These are phyloP conservation scores for Salarias fasciatus DNA, from an alignment of 2,797 vertebrate species.

Conservation along the genomic window DNA sequence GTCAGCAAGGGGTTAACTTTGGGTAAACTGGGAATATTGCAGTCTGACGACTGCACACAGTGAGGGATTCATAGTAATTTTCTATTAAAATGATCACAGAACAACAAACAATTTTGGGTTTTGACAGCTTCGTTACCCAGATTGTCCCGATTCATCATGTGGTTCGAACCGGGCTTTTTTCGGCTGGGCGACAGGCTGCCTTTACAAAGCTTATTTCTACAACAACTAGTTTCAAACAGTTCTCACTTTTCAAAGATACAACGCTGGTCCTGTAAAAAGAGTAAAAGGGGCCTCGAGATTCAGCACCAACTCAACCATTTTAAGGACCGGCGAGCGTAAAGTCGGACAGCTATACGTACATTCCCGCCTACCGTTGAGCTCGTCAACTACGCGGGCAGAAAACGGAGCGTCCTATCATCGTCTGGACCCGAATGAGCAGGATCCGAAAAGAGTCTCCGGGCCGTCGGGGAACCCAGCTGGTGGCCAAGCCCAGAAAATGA, in stretches of 20 bases:
- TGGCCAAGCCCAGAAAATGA: conserved; percentile 38
- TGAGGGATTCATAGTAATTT: conserved; percentile 73
- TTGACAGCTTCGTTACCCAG: conserved; percentile 64
- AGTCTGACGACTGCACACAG: conserved; percentile 75
- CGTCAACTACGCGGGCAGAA: conserved; percentile 32
- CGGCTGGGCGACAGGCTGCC: conserved; percentile 65
- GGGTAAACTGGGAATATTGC: conserved; percentile 64
- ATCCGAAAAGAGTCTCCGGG: conserved; percentile 41
- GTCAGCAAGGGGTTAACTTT: conserved; percentile 75
- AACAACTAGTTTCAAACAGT: conserved; percentile 69
- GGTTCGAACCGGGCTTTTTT: conserved; percentile 42
- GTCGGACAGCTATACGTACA: conserved; percentile 53
- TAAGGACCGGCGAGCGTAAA: conserved; percentile 39
- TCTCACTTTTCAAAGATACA: conserved; percentile 73
- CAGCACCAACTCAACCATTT: conserved; percentile 64
- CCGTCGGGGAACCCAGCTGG: conserved; percentile 41
- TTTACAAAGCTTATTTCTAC: conserved; percentile 77
- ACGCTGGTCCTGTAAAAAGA: conserved; percentile 72
- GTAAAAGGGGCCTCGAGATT: conserved; percentile 58
- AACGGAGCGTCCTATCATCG: conserved; percentile 41
- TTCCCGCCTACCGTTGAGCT: conserved; percentile 52
- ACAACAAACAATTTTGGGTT: conserved; percentile 66
- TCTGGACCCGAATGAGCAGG: conserved; percentile 30
- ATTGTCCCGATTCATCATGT: conserved; percentile 48
- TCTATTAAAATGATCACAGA: conserved; percentile 73